Evolutionary conservation across 2,113 vertebrate species (phyloP), one percentile per base, ranked within the genome.

Genomic region (Catagonus wagneri): DNA sequence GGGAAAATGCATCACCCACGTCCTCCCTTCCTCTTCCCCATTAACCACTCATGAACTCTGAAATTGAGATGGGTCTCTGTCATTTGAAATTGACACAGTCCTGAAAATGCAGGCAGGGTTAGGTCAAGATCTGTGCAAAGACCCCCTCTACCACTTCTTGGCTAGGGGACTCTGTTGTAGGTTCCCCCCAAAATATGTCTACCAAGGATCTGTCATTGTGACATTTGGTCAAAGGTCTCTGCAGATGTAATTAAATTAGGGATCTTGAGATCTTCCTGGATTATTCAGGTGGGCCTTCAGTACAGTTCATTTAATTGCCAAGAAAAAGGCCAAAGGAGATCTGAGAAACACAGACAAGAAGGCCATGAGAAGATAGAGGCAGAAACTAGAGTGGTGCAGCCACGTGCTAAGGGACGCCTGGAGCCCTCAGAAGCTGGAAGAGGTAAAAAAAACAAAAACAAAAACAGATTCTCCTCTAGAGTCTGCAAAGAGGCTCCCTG

Each of bases 51-150:
- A 29, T 17, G 56, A 52, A 34, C 23, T 8, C 65, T 80, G 56
- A 27, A n/a, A 4, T 0, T 2, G 4, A 61, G 13, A 32, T 63
- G 44, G 4, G 8, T 32, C 56, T 83, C 14, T 36, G 14, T 72
- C 3, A 0, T 19, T 23, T 0, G 0, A 56, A 60, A 61, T 1
- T 10, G 29, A 44, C 14, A 32, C 32, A 29, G 9, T 75, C 81
- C 14, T 44, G 44, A 29, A 20, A n/a, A 22, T 36, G 4, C 29
- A 15, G 4, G 0, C 19, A 54, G 3, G 4, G 5, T 1, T 1
- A 12, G 11, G 25, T 27, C 29, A 58, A 22, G 36, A 32, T 6
- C 14, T 34, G 7, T 15, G 11, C 19, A 44, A 76, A 6, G 52
- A 3, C 14, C 44, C 13, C 1, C 8, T 54, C 54, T 11, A 14